Conservation (phyloP, 2,888 invertebrate species). For the Oeneis ivallda region DNA sequence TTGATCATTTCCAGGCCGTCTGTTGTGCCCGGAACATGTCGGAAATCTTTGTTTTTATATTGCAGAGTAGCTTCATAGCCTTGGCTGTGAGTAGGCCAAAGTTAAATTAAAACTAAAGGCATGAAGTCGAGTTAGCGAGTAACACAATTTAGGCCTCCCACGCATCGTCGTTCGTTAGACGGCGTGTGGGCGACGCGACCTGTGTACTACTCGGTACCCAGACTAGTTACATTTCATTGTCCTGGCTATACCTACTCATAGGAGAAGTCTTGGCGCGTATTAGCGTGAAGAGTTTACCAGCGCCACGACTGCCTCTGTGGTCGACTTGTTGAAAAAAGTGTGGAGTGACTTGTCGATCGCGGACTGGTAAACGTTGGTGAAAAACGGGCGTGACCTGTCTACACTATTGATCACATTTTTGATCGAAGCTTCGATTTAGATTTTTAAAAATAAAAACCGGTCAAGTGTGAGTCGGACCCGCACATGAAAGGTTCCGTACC, state of each 20-base stretch:
- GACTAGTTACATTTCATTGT: slow-evolving; percentile 8
- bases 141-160: slow-evolving; percentile 34
- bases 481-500: too few species aligned
- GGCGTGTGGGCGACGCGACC: slow-evolving; percentile 26
- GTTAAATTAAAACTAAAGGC: slow-evolving; percentile 17
- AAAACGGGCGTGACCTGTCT: too few species aligned
- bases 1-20: neutral
- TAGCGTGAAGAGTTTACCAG: neutral
- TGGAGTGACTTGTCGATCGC: too few species aligned
- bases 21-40: neutral
- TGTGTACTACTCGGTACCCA: neutral
- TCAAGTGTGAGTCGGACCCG: too few species aligned
- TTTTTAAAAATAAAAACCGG: too few species aligned
- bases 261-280: neutral
- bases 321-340: neutral
- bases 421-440: too few species aligned
- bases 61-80: neutral
- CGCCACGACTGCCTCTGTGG: neutral
- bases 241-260: neutral
- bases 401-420: too few species aligned
- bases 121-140: slow-evolving; percentile 19
- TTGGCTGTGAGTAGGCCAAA: slow-evolving; percentile 7
- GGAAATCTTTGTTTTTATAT: too few species aligned
- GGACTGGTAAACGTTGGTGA: too few species aligned
- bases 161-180: slow-evolving; percentile 16